Evolutionary conservation across 2,113 vertebrate species (phyloP), one percentile per base, ranked within the genome.

Genomic region (Chloropsis cyanopogon): DNA sequence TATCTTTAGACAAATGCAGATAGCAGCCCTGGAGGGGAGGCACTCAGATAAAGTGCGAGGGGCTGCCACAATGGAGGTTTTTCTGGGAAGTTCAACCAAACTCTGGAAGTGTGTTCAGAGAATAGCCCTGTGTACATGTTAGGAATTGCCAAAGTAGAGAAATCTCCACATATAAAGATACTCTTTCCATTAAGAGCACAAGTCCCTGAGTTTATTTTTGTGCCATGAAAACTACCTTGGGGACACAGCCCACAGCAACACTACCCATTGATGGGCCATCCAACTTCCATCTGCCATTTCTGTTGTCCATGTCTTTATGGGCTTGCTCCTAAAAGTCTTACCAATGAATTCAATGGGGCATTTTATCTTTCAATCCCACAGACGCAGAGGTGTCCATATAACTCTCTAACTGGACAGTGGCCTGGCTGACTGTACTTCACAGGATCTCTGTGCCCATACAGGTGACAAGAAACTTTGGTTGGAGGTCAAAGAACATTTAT

Each of bases 61-160:
- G 47, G 53, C 57, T 65, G 57, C 66, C 52, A 28, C 23, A 80
- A 4, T 14, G 37, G 52, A 3, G 12, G 15, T 29, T 88, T 79
- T 92, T 82, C 71, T 46, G 54, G 57, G 66, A 42, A 93, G 39
- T 18, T 16, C 24, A 44, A 53, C 39, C n/a, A 28, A 57, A 11
- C 57, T 80, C 71, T 69, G 41, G 11, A 80, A 69, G 10, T 33
- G 19, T 64, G n/a, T 42, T 64, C 29, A 37, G 35, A 54, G 42
- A 73, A 63, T 11, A 57, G 37, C 33, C 21, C 77, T 70, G 39
- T 2, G 1, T 50, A 65, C 37, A 10, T 0, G 0, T 46, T 26
- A 65, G 31, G 57, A 76, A 73, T 53, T 3, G 3, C 31, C 35
- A 63, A 73, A 52, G 33, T n/a, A n/a, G n/a, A n/a, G n/a, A n/a